Conservation (phyloP, 2,113 vertebrate species). For the Cathartes aura region DNA sequence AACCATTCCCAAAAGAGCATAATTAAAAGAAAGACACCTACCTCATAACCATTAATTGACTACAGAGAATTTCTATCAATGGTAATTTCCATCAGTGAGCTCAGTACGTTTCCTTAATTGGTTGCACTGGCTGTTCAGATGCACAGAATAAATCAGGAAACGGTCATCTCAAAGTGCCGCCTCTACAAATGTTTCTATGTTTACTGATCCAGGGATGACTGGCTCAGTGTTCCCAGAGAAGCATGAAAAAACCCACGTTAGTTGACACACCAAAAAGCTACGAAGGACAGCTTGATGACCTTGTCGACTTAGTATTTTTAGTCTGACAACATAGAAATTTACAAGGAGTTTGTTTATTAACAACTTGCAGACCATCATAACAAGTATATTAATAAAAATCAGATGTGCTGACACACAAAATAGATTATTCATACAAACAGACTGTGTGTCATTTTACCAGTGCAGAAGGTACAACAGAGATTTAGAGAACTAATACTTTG, state of each 20-base stretch:
- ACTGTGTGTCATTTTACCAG: not conserved
- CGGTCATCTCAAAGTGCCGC: not conserved
- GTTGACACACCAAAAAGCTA: not conserved
- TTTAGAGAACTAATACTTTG: not conserved
- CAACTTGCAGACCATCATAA: not conserved
- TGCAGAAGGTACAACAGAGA: not conserved
- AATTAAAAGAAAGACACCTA: not conserved
- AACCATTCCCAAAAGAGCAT: not conserved
- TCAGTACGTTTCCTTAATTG: not conserved
- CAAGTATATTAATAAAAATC: not conserved
- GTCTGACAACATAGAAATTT: not conserved
- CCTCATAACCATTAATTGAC: not conserved
- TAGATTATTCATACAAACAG: not conserved
- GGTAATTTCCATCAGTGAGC: not conserved
- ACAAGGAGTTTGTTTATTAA: slow-evolving; percentile 16
- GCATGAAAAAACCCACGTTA: not conserved
- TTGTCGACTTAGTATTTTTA: not conserved
- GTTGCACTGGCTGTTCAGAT: not conserved
- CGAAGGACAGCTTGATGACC: not conserved
- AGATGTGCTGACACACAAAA: not conserved
- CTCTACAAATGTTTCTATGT: not conserved
- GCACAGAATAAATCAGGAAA: not conserved
- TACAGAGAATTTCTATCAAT: not conserved
- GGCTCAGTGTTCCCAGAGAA: not conserved
- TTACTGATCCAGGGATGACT: not conserved